Evolutionary conservation across 1,140 invertebrate genomes (phyloP), one percentile per base, ranked within the genome.

Genomic region (Papilio polyxenes): DNA sequence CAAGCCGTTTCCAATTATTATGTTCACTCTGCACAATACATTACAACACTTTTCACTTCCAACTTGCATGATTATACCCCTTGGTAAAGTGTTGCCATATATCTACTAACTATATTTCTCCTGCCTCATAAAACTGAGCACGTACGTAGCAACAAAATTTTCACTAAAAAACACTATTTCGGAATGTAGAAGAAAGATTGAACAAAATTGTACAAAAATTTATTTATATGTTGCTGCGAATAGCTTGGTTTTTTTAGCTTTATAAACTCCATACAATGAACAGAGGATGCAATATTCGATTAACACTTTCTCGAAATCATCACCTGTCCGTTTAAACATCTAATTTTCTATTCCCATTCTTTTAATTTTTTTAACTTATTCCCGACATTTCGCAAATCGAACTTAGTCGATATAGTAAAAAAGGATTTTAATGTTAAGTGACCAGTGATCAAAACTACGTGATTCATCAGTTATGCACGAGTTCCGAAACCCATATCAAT

Each of bases 1-100:
- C 81, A 69, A 83, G 84, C 85, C 85, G 87, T 89, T 90, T 89
- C 87, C 86, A 88, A 88, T 90, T 86, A 88, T 89, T 89, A 89
- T 90, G 76, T 59, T 59, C 53, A 59, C 23, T 59, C 51, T n/a
- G 15, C 72, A 69, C 72, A 76, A 82, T 76, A 23, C 76, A 83
- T 72, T 81, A 80, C 65, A 23, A 20, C 44, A 37, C 49, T 65
- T 79, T 49, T 83, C 80, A 72, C 79, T 59, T 78, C 59, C 83
- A 13, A 81, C 76, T 62, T 74, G 83, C 83, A 88, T 87, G 84
- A 48, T 44, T 83, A 84, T 83, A 85, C 81, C 75, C 49, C 72
- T 59, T 81, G 86, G 85, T 85, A 86, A 86, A 83, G 85, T 87
- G 84, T 85, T 82, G 76, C 53, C 51, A 78, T 9, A 53, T 78